A percentile compares a stretch with the other conserved stretches of the same genome.
Evolutionary conservation across 2,888 invertebrate species (phyloP).

Genomic region (Scrobipalpa costella): DNA sequence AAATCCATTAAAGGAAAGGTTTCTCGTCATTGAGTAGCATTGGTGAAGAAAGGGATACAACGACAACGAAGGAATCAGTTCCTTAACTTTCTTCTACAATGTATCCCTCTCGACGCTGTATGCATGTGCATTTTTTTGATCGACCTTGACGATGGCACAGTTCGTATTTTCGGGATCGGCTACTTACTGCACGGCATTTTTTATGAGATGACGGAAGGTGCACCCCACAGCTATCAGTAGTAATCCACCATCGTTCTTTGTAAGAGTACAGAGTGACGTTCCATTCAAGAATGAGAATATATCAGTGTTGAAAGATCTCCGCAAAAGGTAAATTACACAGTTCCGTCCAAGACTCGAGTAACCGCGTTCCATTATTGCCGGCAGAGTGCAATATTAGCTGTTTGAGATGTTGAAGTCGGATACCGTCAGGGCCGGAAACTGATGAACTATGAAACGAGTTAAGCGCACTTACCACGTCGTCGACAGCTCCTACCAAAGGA

Average conservation of each 20-base stretch:
- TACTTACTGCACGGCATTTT: constrained; percentile 10
- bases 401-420: constrained; percentile 29
- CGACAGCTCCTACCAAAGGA: neutral
- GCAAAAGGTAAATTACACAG: constrained; percentile 3
- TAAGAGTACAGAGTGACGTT: neutral
- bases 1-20: too few species aligned
- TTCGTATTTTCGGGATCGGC: neutral
- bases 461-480: constrained; percentile 21
- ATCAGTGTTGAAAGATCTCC: neutral
- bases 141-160: constrained; percentile 3
- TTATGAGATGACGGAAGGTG: neutral
- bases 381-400: neutral
- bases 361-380: neutral
- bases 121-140: constrained; percentile 4
- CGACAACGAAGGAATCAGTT: constrained; percentile 1
- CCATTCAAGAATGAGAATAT: constrained; percentile 10
- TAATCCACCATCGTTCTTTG: constrained; percentile 1
- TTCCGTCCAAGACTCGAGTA: neutral
- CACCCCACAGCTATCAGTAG: neutral
- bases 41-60: neutral
- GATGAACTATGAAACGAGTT: constrained; percentile 28
- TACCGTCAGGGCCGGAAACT: constrained; percentile 28
- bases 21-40: too few species aligned
- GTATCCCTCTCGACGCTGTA: constrained; percentile 17
- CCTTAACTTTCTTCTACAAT: neutral